These are phyloP conservation scores for Heliconius congener DNA, from an alignment of 1,140 invertebrate genomes.

Conservation along the genomic window DNA sequence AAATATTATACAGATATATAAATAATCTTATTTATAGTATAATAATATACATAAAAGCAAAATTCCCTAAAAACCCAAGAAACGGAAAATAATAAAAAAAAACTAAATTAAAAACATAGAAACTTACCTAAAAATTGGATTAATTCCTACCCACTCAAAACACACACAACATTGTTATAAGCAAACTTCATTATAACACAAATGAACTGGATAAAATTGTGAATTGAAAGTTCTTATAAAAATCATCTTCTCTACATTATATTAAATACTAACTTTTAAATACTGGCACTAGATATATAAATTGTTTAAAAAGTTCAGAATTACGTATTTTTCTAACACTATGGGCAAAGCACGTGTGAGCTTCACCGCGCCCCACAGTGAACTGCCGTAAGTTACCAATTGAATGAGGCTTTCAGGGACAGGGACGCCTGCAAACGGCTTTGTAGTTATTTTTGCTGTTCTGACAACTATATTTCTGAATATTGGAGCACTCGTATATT, in stretches of 20 bases:
- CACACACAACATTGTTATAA: slow-evolving; percentile 25
- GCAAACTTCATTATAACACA: slow-evolving; percentile 19
- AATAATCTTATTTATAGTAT: not conserved
- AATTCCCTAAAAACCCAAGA: not conserved
- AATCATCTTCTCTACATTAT: not conserved
- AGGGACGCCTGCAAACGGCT: slow-evolving; percentile 47
- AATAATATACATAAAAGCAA: not conserved
- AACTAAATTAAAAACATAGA: not conserved
- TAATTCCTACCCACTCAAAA: slow-evolving; percentile 26
- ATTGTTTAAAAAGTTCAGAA: slow-evolving; percentile 12
- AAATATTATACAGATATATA: no score
- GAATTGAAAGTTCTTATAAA: slow-evolving; percentile 5
- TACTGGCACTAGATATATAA: not conserved
- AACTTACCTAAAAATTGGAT: slow-evolving; percentile 28
- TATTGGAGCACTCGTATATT: slow-evolving; percentile 9
- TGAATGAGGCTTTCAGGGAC: slow-evolving; percentile 43
- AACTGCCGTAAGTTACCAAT: slow-evolving; percentile 38
- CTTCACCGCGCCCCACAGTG: slow-evolving; percentile 17
- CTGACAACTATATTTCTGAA: slow-evolving; percentile 23
- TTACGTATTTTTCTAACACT: slow-evolving; percentile 7
- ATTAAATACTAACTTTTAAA: not conserved
- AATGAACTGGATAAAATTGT: not conserved
- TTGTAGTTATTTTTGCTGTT: slow-evolving; percentile 52
- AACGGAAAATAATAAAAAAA: not conserved
- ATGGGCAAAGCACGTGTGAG: slow-evolving; percentile 27